Conservation (phyloP, 2,797 vertebrate species). For the Chrosomus eos region DNA sequence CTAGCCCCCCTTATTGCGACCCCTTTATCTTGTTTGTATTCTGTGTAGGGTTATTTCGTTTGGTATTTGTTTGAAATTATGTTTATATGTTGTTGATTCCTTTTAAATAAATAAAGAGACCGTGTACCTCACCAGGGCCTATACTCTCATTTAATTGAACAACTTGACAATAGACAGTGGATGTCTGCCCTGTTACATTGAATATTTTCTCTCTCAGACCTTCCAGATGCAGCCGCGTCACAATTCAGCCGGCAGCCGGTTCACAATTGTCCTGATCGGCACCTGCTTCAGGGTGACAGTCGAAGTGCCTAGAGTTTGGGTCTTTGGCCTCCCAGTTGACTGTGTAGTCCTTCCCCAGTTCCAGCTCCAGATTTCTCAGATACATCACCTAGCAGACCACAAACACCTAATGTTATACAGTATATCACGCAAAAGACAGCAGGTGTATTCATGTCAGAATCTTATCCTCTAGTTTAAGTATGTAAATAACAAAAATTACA, state of each 20-base stretch:
- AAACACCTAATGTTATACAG: neutral
- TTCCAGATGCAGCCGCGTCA: slow-evolving; percentile 82
- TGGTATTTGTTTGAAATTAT: too few species aligned
- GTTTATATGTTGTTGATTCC: too few species aligned
- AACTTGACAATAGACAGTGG: too few species aligned
- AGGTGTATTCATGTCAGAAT: neutral
- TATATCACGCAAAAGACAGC: neutral
- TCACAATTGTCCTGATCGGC: slow-evolving; percentile 66
- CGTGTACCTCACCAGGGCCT: too few species aligned
- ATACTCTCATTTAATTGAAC: too few species aligned
- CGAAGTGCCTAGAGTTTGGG: slow-evolving; percentile 44
- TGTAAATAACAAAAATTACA: neutral
- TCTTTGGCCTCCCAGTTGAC: slow-evolving; percentile 73
- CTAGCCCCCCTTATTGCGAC: too few species aligned
- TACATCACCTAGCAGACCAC: slow-evolving; percentile 71
- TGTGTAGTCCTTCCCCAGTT: slow-evolving; percentile 77
- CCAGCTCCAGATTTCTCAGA: slow-evolving; percentile 69
- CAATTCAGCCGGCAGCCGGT: too few species aligned
- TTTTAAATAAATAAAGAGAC: too few species aligned
- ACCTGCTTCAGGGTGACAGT: slow-evolving; percentile 74
- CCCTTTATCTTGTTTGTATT: too few species aligned
- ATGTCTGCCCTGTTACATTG: neutral
- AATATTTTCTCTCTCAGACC: slow-evolving; percentile 66
- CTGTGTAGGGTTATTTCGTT: too few species aligned
- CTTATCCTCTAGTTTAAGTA: neutral